phyloP scores from a whole-genome alignment of 2,797 vertebrate species.

The Tiaroga cobitis region DNA sequence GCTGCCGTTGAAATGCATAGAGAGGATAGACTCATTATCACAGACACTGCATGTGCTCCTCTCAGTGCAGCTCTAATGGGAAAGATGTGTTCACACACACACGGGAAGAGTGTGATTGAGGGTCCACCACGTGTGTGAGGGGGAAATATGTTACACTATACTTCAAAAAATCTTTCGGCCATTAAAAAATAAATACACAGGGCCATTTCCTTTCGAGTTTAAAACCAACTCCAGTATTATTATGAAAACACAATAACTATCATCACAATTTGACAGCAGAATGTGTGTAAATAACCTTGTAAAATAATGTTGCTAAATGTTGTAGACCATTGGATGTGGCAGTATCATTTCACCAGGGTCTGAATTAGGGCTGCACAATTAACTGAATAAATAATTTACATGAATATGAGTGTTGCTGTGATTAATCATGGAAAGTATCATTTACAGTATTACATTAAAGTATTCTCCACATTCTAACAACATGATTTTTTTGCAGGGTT shows the following conservation, averaged over 20 bases:
- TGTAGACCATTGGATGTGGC: not conserved
- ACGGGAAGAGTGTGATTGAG: conserved; percentile 26
- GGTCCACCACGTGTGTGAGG: conserved; percentile 18
- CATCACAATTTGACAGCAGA: not conserved
- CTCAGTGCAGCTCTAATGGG: conserved; percentile 68
- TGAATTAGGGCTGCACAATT: not conserved
- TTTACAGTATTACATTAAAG: not conserved
- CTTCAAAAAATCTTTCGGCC: not conserved
- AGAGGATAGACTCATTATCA: conserved; percentile 72
- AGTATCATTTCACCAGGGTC: not conserved
- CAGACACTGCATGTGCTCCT: conserved; percentile 53
- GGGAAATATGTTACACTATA: conserved; percentile 29
- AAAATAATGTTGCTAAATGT: not conserved
- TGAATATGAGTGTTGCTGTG: not conserved
- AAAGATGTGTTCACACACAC: conserved; percentile 60
- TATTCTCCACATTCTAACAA: not conserved
- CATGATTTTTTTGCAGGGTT: not conserved
- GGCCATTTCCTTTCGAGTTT: not conserved
- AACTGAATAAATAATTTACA: not conserved
- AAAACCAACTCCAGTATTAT: not conserved
- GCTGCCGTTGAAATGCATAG: conserved; percentile 68
- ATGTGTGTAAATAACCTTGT: not conserved
- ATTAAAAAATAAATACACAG: not conserved
- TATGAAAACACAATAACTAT: not conserved
- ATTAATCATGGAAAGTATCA: not conserved